Base-by-base conservation (phyloP, 2,113 vertebrate genomes). In the Clarias magur region DNA sequence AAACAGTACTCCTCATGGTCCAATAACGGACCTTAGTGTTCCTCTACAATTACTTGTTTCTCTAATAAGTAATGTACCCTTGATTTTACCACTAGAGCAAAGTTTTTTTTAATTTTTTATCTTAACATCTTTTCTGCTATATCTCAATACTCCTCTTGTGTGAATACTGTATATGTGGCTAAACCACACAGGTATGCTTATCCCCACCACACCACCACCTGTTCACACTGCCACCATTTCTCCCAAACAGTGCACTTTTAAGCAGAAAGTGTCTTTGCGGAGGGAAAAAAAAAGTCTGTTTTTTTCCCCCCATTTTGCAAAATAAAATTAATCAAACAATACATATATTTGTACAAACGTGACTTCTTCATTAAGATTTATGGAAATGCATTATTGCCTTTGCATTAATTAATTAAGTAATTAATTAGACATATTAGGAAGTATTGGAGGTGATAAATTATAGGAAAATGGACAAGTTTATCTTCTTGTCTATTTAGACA, bases 201-300 rank as follows among this genome's bases (percentile, higher is more conserved):
- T 63, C 53, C 73, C 42, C 78, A 88, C n/a, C 53, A 72, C 27
- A 82, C 42, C n/a, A 75, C 38, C 80, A 65, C 63, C 25, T 75
- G 59, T 75, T 62, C 80, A 42, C 63, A 21, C 30, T 70, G 48
- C 59, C 67, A 63, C 15, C 12, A 16, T 78, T 79, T 65, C 9
- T 7, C 53, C 25, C 10, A 54, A 72, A 34, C 73, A 65, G 38
- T 34, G 30, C 3, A 19, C 63, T 68, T 80, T 86, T 79, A 19
- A 75, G 25, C 10, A 4, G 19, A 4, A 73, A 73, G 38, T 38
- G 27, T 67, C 8, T 70, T 34, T 34, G 62, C 6, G 48, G 48
- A 48, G 7, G 48, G 6, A 8, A 48, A 48, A 34, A 38, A 38
- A 38, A 38, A 38, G 34, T 21, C 17, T 5, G 19, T 62, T 21